Evolutionary conservation across 2,888 invertebrate species (phyloP).

Genomic region (Leptinotarsa tumamoca): DNA sequence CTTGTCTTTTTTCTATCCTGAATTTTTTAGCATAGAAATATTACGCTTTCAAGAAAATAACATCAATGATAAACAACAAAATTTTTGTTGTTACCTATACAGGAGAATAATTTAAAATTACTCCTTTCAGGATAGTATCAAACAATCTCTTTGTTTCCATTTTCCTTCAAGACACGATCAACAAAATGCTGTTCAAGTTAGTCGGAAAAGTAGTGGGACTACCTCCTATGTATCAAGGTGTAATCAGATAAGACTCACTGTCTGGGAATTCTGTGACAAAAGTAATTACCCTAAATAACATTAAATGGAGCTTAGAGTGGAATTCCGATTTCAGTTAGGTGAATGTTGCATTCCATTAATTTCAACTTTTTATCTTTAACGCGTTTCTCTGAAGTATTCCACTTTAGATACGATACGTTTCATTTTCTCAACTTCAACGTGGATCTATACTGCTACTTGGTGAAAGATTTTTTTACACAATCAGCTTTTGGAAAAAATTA

Average conservation of each 20-base stretch:
- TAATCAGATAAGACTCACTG: conserved; percentile 32
- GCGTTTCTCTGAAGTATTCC: neutral
- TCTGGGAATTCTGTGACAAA: conserved; percentile 27
- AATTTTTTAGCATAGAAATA: too few species aligned
- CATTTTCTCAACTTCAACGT: too few species aligned
- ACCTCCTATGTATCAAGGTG: conserved; percentile 30
- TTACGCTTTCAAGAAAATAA: too few species aligned
- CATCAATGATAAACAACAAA: too few species aligned
- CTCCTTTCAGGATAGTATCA: too few species aligned
- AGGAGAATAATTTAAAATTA: too few species aligned
- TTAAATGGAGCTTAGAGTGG: conserved; percentile 23
- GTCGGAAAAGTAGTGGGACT: conserved; percentile 39
- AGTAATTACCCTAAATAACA: conserved; percentile 32
- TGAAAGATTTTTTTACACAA: too few species aligned
- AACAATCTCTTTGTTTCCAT: too few species aligned
- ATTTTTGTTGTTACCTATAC: too few species aligned
- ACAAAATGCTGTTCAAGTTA: conserved; percentile 14
- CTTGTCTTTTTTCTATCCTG: too few species aligned
- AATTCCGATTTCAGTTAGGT: conserved; percentile 1
- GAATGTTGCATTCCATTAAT: conserved; percentile 3
- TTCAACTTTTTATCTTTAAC: conserved; percentile 8
- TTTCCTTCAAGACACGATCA: neutral
- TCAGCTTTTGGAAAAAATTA: too few species aligned
- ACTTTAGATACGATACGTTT: neutral
- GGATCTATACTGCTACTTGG: too few species aligned